Conservation (phyloP, 2,113 vertebrate genomes). For the Pachycephala philippinensis region DNA sequence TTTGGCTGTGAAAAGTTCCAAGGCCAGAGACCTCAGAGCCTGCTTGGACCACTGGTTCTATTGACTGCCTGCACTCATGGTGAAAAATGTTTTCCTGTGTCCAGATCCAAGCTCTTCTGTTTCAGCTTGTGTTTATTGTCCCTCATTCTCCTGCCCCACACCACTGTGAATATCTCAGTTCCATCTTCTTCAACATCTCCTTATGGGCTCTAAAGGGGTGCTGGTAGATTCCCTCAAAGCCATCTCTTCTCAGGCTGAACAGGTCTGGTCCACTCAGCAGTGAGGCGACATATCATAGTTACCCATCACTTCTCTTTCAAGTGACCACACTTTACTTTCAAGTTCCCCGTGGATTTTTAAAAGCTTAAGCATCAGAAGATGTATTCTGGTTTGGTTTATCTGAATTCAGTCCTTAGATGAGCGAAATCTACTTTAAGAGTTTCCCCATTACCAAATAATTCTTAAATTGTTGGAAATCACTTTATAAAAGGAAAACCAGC, state of each 20-base stretch:
- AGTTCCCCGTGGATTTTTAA: background rate
- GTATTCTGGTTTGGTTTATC: background rate
- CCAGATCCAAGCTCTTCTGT: background rate
- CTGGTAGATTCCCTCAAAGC: background rate
- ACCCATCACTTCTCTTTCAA: background rate
- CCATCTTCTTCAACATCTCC: background rate
- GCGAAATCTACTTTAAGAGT: background rate
- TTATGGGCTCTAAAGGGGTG: background rate
- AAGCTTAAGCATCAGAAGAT: background rate
- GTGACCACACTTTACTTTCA: background rate
- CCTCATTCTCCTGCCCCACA: background rate
- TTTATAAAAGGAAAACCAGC: background rate
- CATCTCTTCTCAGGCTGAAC: background rate
- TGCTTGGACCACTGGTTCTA: fast-evolving
- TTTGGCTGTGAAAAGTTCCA: background rate
- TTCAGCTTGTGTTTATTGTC: background rate
- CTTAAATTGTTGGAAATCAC: background rate
- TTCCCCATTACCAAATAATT: background rate
- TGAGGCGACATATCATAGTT: background rate
- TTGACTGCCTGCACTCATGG: background rate
- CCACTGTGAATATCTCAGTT: background rate
- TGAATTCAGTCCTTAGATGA: background rate
- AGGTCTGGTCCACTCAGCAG: background rate
- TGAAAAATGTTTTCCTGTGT: background rate
- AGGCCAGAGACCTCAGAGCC: background rate